Evolutionary conservation across 2,888 invertebrate genomes (phyloP).

Genomic region (Fragum fragum): DNA sequence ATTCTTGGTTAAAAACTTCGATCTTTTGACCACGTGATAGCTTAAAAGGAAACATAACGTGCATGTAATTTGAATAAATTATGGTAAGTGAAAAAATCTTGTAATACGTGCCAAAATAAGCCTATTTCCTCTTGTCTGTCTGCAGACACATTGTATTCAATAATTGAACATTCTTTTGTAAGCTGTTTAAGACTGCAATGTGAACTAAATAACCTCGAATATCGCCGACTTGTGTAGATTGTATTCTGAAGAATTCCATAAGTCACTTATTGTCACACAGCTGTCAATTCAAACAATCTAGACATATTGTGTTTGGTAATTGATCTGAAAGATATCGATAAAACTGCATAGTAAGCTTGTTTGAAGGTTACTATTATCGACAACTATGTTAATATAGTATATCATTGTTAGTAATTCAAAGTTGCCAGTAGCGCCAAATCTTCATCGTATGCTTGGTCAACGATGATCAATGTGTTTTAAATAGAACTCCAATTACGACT

Average conservation of each 20-base stretch:
- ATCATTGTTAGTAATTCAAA: neutral
- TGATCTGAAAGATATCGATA: neutral
- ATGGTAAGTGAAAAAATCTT: too few relatives aligned
- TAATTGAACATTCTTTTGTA: too few relatives aligned
- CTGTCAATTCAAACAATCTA: conserved; percentile 4
- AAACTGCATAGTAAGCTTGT: conserved; percentile 21
- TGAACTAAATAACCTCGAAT: conserved; percentile 3
- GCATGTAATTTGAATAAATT: too few relatives aligned
- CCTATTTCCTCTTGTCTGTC: too few relatives aligned
- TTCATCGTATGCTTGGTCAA: conserved; percentile 9
- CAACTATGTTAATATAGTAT: conserved; percentile 9
- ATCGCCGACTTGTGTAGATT: neutral
- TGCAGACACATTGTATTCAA: neutral
- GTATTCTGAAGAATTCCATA: neutral
- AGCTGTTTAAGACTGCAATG: neutral
- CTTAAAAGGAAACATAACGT: too few relatives aligned
- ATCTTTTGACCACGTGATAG: too few relatives aligned
- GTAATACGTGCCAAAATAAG: too few relatives aligned
- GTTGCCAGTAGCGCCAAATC: conserved; percentile 16
- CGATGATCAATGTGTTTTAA: conserved; percentile 30
- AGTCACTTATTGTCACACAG: neutral
- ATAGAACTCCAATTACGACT: conserved; percentile 16
- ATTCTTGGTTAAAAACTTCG: too few relatives aligned
- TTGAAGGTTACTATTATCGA: neutral
- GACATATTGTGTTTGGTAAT: conserved; percentile 14